Conservation (phyloP, 2,888 invertebrate species). For the Clepsis dumicolana region DNA sequence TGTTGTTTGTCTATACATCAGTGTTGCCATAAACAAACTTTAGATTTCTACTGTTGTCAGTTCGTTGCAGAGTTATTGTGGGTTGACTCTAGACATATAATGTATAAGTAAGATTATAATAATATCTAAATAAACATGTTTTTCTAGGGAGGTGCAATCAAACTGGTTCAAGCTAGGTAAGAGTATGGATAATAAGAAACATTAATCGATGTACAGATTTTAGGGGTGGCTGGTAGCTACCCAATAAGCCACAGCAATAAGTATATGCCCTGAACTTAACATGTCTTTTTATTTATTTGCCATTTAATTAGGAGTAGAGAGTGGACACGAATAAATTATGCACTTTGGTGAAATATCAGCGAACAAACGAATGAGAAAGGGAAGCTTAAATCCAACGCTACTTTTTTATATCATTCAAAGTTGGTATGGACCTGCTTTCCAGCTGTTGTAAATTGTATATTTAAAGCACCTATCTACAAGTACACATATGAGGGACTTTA, state of each 20-base stretch:
- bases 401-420: conserved; percentile 4
- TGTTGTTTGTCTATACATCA: no score
- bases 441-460: conserved; percentile 78
- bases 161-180: no score
- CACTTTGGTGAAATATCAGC: neutral
- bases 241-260: neutral
- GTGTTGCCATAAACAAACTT: no score
- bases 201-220: neutral
- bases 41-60: no score
- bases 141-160: no score
- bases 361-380: neutral
- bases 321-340: neutral
- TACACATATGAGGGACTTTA: conserved; percentile 75
- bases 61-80: no score
- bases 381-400: neutral
- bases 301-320: conserved; percentile 2
- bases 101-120: no score
- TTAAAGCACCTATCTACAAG: conserved; percentile 74
- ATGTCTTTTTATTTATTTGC: neutral
- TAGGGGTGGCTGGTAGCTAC: neutral
- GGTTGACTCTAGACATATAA: no score
- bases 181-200: no score
- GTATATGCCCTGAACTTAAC: neutral
- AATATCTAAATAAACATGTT: no score
- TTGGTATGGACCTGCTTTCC: conserved; percentile 57